Percentiles rank a stretch among this genome's conserved stretches.
Conservation (phyloP, 2,797 vertebrate species). For the Darevskia nairensis region DNA sequence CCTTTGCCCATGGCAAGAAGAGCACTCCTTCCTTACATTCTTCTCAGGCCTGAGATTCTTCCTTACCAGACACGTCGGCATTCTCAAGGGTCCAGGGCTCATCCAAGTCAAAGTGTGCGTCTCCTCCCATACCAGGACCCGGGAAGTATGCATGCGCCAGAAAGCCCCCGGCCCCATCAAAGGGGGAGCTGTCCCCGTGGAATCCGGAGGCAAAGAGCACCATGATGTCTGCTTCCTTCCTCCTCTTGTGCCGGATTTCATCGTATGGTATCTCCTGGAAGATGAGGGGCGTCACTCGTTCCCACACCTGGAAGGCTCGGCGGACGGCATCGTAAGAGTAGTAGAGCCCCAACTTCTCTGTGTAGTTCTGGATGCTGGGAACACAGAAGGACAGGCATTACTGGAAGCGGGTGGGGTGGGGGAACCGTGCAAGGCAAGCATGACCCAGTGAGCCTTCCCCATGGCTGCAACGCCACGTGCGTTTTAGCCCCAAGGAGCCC, state of each 20-base stretch:
- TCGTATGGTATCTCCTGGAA: conserved; percentile 93
- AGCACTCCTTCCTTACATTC: neutral
- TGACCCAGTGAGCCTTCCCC: neutral
- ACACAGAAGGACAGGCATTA: neutral
- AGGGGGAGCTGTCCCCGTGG: conserved; percentile 96
- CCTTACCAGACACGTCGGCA: conserved; percentile 88
- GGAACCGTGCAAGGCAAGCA: neutral
- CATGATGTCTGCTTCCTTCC: conserved; percentile 94
- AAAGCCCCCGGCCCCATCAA: conserved; percentile 93
- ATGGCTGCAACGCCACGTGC: neutral
- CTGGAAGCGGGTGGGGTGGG: neutral
- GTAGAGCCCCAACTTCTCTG: conserved; percentile 91
- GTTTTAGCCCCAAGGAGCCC: neutral
- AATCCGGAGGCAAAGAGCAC: conserved; percentile 96
- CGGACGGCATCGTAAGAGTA: conserved; percentile 89
- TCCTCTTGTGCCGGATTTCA: conserved; percentile 89
- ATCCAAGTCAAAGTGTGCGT: conserved; percentile 94
- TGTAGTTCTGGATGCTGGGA: conserved; percentile 94
- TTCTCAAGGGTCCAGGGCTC: conserved; percentile 96
- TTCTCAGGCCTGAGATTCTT: neutral
- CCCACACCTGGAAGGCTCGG: conserved; percentile 90
- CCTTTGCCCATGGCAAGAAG: neutral
- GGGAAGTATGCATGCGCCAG: conserved; percentile 96
- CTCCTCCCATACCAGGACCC: conserved; percentile 93
- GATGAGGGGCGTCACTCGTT: conserved; percentile 86